Conservation (phyloP, 2,888 invertebrate species). For the Meliscaeva auricollis region DNA sequence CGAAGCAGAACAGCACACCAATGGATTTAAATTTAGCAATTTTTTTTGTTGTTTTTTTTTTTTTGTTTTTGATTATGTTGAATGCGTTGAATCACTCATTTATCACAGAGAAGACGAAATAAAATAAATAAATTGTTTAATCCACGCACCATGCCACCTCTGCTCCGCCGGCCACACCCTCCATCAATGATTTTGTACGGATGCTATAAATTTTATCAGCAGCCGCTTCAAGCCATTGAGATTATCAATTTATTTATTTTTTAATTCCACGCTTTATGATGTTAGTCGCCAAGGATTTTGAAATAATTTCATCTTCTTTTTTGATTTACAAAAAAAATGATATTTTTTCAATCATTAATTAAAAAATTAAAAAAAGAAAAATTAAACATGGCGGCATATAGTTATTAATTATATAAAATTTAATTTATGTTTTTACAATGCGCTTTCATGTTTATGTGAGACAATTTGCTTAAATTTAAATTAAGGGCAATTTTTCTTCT, state of each 20-base stretch:
- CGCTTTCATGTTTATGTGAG: constrained; percentile 44
- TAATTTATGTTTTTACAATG: constrained; percentile 56
- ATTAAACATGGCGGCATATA: constrained; percentile 52
- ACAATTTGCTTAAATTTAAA: constrained; percentile 25
- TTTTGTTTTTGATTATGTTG: no score
- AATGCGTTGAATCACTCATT: constrained; percentile 63
- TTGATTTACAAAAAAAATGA: background rate
- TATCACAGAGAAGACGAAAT: constrained; percentile 12
- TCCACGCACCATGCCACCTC: constrained; percentile 36
- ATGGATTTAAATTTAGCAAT: constrained; percentile 62
- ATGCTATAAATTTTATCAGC: constrained; percentile 70
- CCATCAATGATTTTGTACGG: constrained; percentile 52
- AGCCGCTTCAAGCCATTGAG: background rate
- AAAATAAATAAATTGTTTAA: background rate
- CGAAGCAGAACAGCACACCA: constrained; percentile 8
- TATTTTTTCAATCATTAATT: constrained; percentile 22
- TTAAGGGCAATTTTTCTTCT: constrained; percentile 19
- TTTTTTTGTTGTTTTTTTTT: constrained; percentile 9
- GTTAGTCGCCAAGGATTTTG: constrained; percentile 34
- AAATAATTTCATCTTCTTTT: constrained; percentile 1
- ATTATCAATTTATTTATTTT: constrained; percentile 39
- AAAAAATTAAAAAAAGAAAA: constrained; percentile 1
- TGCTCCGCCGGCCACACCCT: background rate
- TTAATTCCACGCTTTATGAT: constrained; percentile 2
- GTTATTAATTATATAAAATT: constrained; percentile 61